phyloP scores from a whole-genome alignment of 2,797 vertebrate species.

The Arrhamphus sclerolepis region DNA sequence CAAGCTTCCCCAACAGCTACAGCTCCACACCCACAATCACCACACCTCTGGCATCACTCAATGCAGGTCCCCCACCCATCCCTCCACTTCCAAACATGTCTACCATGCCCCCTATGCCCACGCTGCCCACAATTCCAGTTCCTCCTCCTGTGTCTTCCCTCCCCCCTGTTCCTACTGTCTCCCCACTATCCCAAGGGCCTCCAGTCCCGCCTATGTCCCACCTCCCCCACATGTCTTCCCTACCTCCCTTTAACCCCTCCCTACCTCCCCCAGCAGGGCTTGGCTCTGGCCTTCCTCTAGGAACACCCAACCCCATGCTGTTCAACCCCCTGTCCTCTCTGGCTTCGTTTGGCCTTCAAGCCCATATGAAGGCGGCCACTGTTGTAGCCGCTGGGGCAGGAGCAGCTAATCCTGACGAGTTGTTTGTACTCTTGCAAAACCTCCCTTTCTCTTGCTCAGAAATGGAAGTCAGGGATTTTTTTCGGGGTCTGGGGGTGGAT shows the following conservation, averaged over 20 bases:
- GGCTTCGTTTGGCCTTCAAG: slow-evolving; percentile 88
- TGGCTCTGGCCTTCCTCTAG: slow-evolving; percentile 87
- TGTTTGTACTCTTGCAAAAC: slow-evolving; percentile 92
- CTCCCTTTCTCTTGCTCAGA: slow-evolving; percentile 93
- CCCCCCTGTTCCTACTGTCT: slow-evolving; percentile 90
- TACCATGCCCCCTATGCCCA: slow-evolving; percentile 88
- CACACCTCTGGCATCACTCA: slow-evolving; percentile 88
- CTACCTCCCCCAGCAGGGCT: slow-evolving; percentile 90
- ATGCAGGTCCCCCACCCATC: slow-evolving; percentile 92
- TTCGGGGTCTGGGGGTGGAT: slow-evolving; percentile 92
- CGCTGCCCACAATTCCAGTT: slow-evolving; percentile 90
- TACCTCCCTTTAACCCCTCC: slow-evolving; percentile 92
- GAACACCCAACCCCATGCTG: slow-evolving; percentile 90
- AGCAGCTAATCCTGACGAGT: slow-evolving; percentile 86
- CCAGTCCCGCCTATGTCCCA: slow-evolving; percentile 92
- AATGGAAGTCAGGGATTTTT: slow-evolving; percentile 92
- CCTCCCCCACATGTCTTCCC: slow-evolving; percentile 87
- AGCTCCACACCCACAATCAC: slow-evolving; percentile 87
- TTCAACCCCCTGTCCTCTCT: slow-evolving; percentile 89
- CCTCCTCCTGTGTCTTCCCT: slow-evolving; percentile 91
- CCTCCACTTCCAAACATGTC: slow-evolving; percentile 91
- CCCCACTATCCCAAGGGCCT: slow-evolving; percentile 89
- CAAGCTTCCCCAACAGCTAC: slow-evolving; percentile 91
- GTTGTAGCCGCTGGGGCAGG: slow-evolving; percentile 57
- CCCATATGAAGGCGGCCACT: slow-evolving; percentile 89